Evolutionary conservation across 2,113 vertebrate species (phyloP).

Genomic region (Phaetusa simplex): DNA sequence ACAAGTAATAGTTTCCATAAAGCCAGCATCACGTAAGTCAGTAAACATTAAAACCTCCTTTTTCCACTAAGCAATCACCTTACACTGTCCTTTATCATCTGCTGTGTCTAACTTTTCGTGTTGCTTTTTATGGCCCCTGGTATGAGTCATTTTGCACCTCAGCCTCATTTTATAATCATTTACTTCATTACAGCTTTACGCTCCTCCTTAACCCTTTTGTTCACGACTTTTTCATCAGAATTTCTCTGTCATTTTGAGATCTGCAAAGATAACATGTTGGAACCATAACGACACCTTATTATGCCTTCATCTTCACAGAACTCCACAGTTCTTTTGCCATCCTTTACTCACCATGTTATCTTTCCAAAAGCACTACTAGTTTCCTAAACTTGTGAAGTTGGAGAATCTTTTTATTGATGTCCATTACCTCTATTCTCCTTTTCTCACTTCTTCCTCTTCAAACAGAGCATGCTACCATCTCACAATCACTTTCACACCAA

Average conservation of each 20-base stretch:
- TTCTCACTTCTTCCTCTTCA: neutral
- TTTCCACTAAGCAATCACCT: neutral
- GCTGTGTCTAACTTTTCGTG: neutral
- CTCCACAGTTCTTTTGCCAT: neutral
- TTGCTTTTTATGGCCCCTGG: neutral
- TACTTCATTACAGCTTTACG: neutral
- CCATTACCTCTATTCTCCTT: neutral
- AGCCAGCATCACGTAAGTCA: neutral
- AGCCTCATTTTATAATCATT: neutral
- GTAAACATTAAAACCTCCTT: neutral
- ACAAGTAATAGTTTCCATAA: neutral
- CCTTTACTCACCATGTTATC: neutral
- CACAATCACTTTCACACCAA: neutral
- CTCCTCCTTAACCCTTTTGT: neutral
- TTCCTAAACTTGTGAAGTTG: neutral
- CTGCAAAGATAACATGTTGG: neutral
- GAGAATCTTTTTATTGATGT: neutral
- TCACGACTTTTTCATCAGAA: neutral
- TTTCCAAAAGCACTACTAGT: neutral
- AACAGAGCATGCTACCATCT: neutral
- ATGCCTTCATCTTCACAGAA: neutral
- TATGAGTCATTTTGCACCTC: neutral
- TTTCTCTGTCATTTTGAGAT: neutral
- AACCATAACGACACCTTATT: neutral
- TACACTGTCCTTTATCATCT: neutral